These are phyloP conservation scores for Eueremaeus valkanovi DNA, from an alignment of 2,888 invertebrate genomes.

Conservation along the genomic window DNA sequence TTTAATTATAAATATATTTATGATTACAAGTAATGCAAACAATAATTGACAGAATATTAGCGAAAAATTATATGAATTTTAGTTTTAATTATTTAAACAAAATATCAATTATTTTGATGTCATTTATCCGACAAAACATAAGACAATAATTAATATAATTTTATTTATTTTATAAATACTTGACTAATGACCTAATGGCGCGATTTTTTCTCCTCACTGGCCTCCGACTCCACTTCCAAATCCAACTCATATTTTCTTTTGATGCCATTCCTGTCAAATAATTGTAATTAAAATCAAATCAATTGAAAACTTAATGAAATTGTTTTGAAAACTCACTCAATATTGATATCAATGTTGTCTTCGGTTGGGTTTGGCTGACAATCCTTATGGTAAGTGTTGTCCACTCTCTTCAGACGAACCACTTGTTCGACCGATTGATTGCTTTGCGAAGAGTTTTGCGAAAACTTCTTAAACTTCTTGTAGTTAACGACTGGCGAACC, in stretches of 20 bases:
- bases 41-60: no score
- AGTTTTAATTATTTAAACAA: no score
- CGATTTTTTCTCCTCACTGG: neutral
- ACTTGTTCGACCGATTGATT: neutral
- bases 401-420: neutral
- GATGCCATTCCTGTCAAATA: neutral
- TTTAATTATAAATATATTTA: no score
- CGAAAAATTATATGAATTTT: no score
- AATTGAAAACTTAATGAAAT: neutral
- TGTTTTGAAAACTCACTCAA: constrained; percentile 1
- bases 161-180: neutral
- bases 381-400: neutral
- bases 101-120: no score
- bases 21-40: no score
- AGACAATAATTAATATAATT: no score
- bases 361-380: neutral
- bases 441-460: neutral
- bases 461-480: constrained; percentile 4
- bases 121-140: no score
- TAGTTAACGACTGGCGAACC: constrained; percentile 12
- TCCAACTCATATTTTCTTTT: neutral
- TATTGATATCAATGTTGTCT: neutral
- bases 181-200: neutral
- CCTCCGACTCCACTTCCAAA: neutral
- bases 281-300: neutral